phyloP scores from a whole-genome alignment of 2,797 vertebrate species.

The Miichthys miiuy region DNA sequence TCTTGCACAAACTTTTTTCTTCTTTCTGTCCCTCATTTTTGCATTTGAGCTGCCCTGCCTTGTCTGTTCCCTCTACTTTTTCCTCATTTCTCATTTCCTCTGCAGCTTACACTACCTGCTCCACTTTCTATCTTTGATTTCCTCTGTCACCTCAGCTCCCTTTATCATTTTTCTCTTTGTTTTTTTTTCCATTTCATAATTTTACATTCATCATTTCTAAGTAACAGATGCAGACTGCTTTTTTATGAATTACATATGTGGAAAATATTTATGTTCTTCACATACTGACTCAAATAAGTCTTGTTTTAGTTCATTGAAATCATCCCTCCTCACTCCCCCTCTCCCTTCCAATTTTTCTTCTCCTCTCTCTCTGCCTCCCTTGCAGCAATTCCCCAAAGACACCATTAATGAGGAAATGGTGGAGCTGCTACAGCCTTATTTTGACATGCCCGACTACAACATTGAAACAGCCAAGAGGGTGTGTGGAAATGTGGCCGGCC shows the following conservation, averaged over 20 bases:
- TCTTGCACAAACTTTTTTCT: neutral
- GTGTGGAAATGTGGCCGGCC: conserved; percentile 95
- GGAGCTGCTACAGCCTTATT: conserved; percentile 94
- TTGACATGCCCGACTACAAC: conserved; percentile 95
- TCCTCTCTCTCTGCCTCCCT: conserved; percentile 4
- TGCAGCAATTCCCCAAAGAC: conserved; percentile 96
- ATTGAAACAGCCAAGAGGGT: conserved; percentile 95
- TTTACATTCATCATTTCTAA: neutral
- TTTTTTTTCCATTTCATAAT: conserved; percentile 1
- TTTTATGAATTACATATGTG: neutral
- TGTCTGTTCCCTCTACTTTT: neutral
- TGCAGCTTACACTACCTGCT: neutral
- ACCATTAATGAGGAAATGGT: conserved; percentile 95
- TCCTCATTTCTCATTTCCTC: conserved; percentile 1
- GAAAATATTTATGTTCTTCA: neutral
- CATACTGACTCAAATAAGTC: conserved; percentile 11
- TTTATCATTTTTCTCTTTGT: neutral
- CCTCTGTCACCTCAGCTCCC: neutral
- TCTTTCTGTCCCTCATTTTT: conserved; percentile 15
- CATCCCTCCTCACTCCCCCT: too few species aligned
- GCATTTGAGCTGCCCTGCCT: neutral
- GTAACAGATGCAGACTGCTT: neutral
- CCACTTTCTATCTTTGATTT: neutral
- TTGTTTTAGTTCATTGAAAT: neutral
- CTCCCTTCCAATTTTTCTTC: neutral